Base-by-base conservation (phyloP, 2,888 invertebrate genomes). In the Tortrix viridana region DNA sequence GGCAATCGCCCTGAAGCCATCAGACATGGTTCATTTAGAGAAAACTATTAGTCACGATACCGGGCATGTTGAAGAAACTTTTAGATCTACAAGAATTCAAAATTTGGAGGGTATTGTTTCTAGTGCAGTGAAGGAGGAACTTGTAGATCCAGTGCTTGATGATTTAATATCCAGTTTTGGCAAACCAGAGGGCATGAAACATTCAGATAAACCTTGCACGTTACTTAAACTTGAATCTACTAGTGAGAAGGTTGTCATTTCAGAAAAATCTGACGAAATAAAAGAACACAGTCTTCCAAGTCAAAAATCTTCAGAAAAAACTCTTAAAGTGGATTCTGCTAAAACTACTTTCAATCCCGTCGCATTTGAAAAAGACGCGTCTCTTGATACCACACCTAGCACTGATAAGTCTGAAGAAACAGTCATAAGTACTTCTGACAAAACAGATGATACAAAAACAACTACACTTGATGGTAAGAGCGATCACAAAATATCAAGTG, bases 311-410 rank as follows among this genome's bases (percentile, higher is more conserved):
- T 38, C 20, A 7, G 38, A 38, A 7, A 52, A 38, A 41, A 0
- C 6, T 52, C 9, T 9, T 5, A 38, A 52, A 22, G 52, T 22
- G 4, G 37, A 50, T 19, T 26, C 32, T 7, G 9, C n/a, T 3
- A 19, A 37, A 3, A 52, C 50, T 16, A 37, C 50, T 1, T 50
- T 49, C 9, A 62, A 52, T n/a, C 26, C 56, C 3, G 46, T 44
- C 14, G 55, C 50, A 41, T 12, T 52, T 16, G 56, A 62, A 16
- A 52, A 46, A 18, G 62, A 52, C 38, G 57, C 62, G 1, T 62
- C 55, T 0, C 59, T 54, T 55, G 63, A 66, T 20, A 65, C 53
- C 9, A 55, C 55, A 43, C 55, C 54, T 9, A 66, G 66, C 32
- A 49, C 59, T 16, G 55, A 49, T 7, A 63, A 63, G 46, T 55